Evolutionary conservation across 92 coral and sea anemone genomes (phyloP).

Genomic region (Zoanthus sansibaricus): DNA sequence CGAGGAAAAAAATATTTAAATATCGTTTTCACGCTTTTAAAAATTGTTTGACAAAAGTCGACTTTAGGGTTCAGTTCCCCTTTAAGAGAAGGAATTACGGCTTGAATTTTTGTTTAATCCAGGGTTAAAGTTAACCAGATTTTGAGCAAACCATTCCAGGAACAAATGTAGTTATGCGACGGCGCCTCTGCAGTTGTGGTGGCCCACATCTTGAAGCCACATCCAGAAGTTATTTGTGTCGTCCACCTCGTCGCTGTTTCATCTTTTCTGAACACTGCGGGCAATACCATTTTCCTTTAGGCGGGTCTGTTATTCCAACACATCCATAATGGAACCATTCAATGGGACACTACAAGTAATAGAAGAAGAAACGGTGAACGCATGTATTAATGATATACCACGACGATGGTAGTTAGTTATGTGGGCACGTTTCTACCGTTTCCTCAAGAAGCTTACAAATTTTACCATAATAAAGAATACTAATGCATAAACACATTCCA

Average conservation of each 20-base stretch:
- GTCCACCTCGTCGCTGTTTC: conserved; percentile 82
- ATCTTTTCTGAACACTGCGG: conserved; percentile 87
- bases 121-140: too few relatives aligned
- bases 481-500: background rate
- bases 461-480: background rate
- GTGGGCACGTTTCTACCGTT: too few relatives aligned
- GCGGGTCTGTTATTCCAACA: conserved; percentile 94
- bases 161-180: background rate
- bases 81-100: too few relatives aligned
- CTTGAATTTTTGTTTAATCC: too few relatives aligned
- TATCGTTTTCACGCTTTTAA: too few relatives aligned
- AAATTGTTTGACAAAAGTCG: too few relatives aligned
- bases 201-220: background rate
- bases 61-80: too few relatives aligned
- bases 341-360: conserved; percentile 71
- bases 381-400: background rate
- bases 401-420: too few relatives aligned
- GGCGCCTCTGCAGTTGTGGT: background rate
- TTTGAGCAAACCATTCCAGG: background rate
- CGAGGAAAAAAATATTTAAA: too few relatives aligned
- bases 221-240: conserved; percentile 65
- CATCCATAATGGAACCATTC: conserved; percentile 99
- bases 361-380: background rate
- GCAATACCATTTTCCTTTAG: conserved; percentile 99
- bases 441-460: too few relatives aligned